Conservation (phyloP, 2,888 invertebrate genomes). For the Andricus curvator region DNA sequence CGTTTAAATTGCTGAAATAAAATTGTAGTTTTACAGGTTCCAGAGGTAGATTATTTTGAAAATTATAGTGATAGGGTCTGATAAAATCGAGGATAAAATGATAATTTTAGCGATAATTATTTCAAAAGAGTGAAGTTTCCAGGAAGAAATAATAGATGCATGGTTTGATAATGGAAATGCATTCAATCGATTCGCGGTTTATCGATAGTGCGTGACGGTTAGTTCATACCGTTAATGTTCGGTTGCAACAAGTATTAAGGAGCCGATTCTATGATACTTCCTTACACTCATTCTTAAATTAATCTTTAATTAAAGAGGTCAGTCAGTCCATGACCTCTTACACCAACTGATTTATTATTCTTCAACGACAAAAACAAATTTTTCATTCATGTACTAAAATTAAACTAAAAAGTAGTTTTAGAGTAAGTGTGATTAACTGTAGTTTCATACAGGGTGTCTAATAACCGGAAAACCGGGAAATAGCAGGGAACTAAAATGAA, state of each 20-base stretch:
- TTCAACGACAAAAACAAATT: background rate
- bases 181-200: constrained; percentile 35
- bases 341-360: constrained; percentile 5
- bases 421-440: too few relatives aligned
- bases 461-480: too few relatives aligned
- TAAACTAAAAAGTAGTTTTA: background rate
- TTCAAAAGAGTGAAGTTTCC: constrained; percentile 29
- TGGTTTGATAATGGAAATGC: constrained; percentile 20
- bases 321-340: constrained; percentile 1
- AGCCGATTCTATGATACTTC: constrained; percentile 15
- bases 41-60: background rate
- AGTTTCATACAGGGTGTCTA: too few relatives aligned
- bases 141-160: constrained; percentile 24
- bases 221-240: constrained; percentile 32
- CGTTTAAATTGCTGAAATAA: background rate
- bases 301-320: constrained; percentile 33
- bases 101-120: constrained; percentile 11
- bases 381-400: background rate
- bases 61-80: background rate
- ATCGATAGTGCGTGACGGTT: constrained; percentile 38
- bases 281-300: constrained; percentile 28
- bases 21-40: background rate
- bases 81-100: background rate
- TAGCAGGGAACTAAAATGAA: too few relatives aligned
- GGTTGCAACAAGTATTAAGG: background rate